Conservation (phyloP, 2,888 invertebrate genomes). For the Cephus pygmeus region DNA sequence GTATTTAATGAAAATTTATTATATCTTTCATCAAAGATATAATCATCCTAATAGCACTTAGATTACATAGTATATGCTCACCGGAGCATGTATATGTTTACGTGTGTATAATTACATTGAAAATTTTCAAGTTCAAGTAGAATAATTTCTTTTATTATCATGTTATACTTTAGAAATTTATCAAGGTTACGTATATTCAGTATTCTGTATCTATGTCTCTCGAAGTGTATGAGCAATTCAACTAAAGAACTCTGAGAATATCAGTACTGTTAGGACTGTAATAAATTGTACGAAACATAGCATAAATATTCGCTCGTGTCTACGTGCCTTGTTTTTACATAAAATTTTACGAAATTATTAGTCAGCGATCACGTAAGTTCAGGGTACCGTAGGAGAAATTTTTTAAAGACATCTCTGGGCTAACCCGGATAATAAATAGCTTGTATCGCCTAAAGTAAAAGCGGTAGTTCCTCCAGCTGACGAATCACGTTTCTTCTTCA, state of each 20-base stretch:
- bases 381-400: neutral
- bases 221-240: neutral
- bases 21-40: neutral
- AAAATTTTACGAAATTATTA: neutral
- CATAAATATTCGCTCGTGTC: neutral
- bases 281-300: neutral
- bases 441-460: neutral
- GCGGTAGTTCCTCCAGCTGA: neutral
- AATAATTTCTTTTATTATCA: neutral
- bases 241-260: neutral
- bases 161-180: neutral
- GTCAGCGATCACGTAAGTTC: neutral
- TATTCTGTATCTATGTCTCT: neutral
- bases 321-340: neutral
- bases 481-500: constrained; percentile 48
- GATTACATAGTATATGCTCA: neutral
- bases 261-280: neutral
- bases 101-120: neutral
- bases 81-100: neutral
- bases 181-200: neutral
- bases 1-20: neutral
- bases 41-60: neutral
- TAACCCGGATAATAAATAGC: neutral
- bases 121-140: neutral
- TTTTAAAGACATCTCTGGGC: neutral